A percentile compares a stretch with the other conserved stretches of the same genome.
These are phyloP conservation scores for Upupa epops DNA, from an alignment of 2,113 vertebrate genomes.

Conservation along the genomic window DNA sequence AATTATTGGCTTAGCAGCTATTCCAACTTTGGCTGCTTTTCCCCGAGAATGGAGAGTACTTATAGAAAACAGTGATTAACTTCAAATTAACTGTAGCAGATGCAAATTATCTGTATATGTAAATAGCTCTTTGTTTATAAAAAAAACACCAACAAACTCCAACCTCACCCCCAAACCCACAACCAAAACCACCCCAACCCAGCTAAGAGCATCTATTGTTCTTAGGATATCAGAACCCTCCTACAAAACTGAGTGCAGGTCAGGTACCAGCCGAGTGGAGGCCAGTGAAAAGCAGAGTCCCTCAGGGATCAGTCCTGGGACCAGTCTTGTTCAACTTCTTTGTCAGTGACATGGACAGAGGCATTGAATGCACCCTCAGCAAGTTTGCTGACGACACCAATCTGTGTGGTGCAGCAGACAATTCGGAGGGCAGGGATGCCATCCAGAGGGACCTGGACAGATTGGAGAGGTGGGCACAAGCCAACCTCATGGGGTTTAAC, in stretches of 20 bases:
- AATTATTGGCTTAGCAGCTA: background rate
- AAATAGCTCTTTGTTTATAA: background rate
- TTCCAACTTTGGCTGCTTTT: background rate
- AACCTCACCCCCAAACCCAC: background rate
- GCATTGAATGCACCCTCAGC: too few relatives aligned
- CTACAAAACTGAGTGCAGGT: background rate
- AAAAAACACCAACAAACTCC: background rate
- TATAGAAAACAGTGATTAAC: background rate
- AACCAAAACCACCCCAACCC: background rate
- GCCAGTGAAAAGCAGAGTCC: too few relatives aligned
- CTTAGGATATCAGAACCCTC: background rate
- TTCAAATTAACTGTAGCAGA: background rate
- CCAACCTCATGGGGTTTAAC: too few relatives aligned
- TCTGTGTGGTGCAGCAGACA: too few relatives aligned
- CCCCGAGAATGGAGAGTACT: background rate
- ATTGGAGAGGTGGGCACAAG: too few relatives aligned
- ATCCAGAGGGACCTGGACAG: too few relatives aligned
- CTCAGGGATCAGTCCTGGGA: too few relatives aligned
- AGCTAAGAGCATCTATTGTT: background rate
- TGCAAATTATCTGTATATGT: background rate
- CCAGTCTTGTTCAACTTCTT: too few relatives aligned
- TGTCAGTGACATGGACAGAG: too few relatives aligned
- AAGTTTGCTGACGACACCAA: too few relatives aligned
- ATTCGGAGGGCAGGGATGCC: too few relatives aligned
- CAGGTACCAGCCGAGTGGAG: background rate